Evolutionary conservation across 2,888 invertebrate genomes (phyloP), one percentile per base, ranked within the genome.

Genomic region (Coronaproctus castanopsis): DNA sequence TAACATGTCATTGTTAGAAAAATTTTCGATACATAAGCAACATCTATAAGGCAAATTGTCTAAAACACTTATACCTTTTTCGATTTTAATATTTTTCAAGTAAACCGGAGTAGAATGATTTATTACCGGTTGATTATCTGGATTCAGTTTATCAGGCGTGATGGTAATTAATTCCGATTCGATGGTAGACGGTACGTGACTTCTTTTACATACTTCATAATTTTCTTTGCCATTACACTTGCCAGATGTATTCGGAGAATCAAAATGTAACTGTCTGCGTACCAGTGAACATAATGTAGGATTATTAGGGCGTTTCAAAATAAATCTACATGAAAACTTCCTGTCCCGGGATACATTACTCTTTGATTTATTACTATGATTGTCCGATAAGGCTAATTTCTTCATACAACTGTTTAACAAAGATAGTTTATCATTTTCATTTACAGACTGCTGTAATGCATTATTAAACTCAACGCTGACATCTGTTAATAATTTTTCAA

Each of bases 11-110:
- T 68, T 67, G 54, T 62, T 63, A 21, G 61, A 61, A 59, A 67
- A 68, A 19, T 61, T 61, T 55, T 65, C 64, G 23, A 54, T 56
- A 57, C 68, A 68, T 24, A 66, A 52, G 23, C 66, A 67, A 61
- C 68, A 68, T 55, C 65, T 66, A 60, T 65, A 68, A 36, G 64
- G 64, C 20, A 60, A 55, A 8, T 22, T 55, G 3, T 54, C 36
- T 20, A 51, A 24, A 21, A 21, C 22, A 48, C 52, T 53, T 23
- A 59, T 51, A 24, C 24, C 24, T 2, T 52, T 24, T 10, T 60
- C 62, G 14, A n/a, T 22, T 2, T 50, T 24, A 3, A 18, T n/a
- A 19, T 1, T 18, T 49, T 48, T 2, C 18, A 54, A 21, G 18
- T 22, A 21, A 22, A 3, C n/a, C 1, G 20, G 23, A 24, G 20